These are phyloP conservation scores for Rotaria socialis DNA, from an alignment of 2,888 invertebrate genomes.

Conservation along the genomic window DNA sequence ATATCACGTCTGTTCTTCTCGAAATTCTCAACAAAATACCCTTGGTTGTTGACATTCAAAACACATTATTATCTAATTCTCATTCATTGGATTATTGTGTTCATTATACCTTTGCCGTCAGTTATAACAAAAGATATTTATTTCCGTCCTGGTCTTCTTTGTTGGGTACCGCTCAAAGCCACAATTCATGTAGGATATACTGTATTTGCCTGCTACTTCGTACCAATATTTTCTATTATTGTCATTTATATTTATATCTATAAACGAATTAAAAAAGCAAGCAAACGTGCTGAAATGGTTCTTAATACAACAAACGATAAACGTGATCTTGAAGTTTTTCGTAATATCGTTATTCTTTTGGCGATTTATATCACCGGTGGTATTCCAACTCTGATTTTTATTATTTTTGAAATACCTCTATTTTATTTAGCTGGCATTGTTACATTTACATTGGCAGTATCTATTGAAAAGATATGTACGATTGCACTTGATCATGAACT, in stretches of 20 bases:
- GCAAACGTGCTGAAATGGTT: neutral
- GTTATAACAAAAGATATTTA: neutral
- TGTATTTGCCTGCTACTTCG: neutral
- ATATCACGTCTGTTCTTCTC: neutral
- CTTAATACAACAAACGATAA: neutral
- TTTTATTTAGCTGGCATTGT: conserved; percentile 8
- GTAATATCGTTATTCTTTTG: conserved; percentile 1
- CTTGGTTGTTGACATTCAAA: neutral
- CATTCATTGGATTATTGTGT: neutral
- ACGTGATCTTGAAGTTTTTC: conserved; percentile 26
- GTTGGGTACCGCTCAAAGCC: neutral
- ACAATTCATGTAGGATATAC: neutral
- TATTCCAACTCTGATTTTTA: neutral
- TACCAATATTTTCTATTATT: neutral
- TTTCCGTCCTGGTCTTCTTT: neutral
- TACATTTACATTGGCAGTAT: neutral
- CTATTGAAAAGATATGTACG: neutral
- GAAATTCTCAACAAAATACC: neutral
- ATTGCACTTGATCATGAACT: conserved; percentile 3
- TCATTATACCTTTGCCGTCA: neutral
- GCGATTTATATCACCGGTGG: neutral
- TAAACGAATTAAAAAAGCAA: neutral
- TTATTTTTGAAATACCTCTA: neutral
- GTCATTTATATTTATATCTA: neutral
- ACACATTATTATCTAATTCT: neutral